Evolutionary conservation across 2,797 vertebrate genomes (phyloP), one percentile per base, ranked within the genome.

Genomic region (Graptemys geographica): DNA sequence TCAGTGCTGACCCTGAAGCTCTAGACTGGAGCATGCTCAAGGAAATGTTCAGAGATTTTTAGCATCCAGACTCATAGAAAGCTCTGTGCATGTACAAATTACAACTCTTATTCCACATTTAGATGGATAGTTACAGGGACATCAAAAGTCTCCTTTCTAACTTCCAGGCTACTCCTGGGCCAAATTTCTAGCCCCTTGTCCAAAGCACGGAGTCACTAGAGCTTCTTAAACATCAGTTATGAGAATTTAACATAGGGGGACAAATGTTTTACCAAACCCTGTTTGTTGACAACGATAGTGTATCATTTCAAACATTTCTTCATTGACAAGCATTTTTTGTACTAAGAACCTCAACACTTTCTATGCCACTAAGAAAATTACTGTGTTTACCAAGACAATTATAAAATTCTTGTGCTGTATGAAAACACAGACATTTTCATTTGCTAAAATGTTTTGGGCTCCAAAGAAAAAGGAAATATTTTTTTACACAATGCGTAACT

Each of bases 241-340:
- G 44, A 44, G 23, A 76, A 47, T 47, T 47, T 76, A 49, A 44
- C 27, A 47, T 49, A 78, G 44, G 44, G 13, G 27, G 49, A 47
- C 44, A 47, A 31, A 78, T 6, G n/a, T 16, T 47, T 78, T 28
- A 31, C 44, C 44, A 78, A 78, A 49, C 12, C 15, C 59, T 51
- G 18, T 25, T 9, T 62, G 62, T 83, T 88, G 86, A 95, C 28
- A 28, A 86, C 59, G 80, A 86, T 8, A 83, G 28, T 37, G 31
- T 65, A 84, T 91, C 82, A 1, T 1, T 91, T 97, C 87, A n/a
- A 91, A 88, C 52, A 28, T 86, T 81, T 80, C 78, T 79, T 87
- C 89, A 81, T 57, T 89, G 79, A 85, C 31, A 41, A 93, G 84
- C 4, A 49, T 10, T 59, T 27, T 87, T 89, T 83, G 3, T 78